Evolutionary conservation across 2,113 vertebrate species (phyloP).

Genomic region (Atherinomorus stipes): DNA sequence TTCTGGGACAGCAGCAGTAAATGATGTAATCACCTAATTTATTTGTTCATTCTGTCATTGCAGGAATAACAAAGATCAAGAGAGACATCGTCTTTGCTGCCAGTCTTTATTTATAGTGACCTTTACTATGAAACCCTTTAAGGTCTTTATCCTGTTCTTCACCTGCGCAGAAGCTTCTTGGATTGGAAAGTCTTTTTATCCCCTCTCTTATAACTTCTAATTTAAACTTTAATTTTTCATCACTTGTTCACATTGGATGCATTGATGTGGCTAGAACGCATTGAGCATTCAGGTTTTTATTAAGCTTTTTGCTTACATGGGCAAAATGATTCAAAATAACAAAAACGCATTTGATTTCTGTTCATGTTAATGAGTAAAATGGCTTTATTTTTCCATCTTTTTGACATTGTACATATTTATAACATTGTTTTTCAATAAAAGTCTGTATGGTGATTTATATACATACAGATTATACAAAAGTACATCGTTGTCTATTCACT

Average conservation of each 20-base stretch:
- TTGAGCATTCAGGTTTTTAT: constrained; percentile 34
- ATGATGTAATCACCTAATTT: not conserved
- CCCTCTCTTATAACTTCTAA: no score
- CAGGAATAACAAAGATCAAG: constrained; percentile 98
- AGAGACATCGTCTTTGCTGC: constrained; percentile 98
- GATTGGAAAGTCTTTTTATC: no score
- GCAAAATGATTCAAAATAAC: constrained; percentile 7
- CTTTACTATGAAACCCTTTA: no score
- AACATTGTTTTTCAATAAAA: constrained; percentile 86
- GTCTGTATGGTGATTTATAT: constrained; percentile 79
- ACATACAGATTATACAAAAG: constrained; percentile 76
- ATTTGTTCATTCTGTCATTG: constrained; percentile 8
- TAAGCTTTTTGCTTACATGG: constrained; percentile 22
- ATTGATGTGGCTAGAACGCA: not conserved
- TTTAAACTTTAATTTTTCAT: not conserved
- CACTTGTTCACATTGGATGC: not conserved
- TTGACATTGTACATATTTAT: constrained; percentile 88
- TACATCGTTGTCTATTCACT: constrained; percentile 42
- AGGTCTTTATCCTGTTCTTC: not conserved
- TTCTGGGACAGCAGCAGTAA: not conserved
- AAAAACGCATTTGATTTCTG: constrained; percentile 1
- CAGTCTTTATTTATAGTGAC: constrained; percentile 96
- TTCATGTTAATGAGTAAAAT: constrained; percentile 58
- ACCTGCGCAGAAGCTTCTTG: no score
- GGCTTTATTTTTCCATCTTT: constrained; percentile 61